Conservation (phyloP, 2,888 invertebrate genomes). For the Lithophane ornitopus region DNA sequence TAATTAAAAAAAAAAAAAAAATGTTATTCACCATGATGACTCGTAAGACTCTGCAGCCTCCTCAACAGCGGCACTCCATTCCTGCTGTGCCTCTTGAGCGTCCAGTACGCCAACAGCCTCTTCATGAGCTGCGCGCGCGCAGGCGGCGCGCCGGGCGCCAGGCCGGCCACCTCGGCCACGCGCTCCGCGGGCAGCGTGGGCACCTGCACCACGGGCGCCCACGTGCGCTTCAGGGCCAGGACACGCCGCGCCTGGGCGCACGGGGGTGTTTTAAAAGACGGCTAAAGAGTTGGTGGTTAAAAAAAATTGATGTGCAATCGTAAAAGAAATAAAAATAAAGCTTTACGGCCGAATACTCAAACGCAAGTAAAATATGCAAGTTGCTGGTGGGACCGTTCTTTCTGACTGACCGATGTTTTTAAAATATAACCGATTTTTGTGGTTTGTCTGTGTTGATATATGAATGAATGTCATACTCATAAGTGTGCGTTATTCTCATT, state of each 20-base stretch:
- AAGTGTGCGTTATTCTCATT: too few relatives aligned
- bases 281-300: background rate
- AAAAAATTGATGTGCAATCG: background rate
- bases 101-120: constrained; percentile 98
- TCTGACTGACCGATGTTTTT: too few relatives aligned
- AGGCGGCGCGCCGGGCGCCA: constrained; percentile 92
- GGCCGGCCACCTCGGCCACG: constrained; percentile 95
- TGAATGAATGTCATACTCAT: too few relatives aligned
- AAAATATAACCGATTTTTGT: too few relatives aligned
- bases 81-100: constrained; percentile 97
- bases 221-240: constrained; percentile 96
- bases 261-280: background rate
- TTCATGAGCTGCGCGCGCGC: constrained; percentile 97
- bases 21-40: constrained; percentile 73
- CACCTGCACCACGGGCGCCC: constrained; percentile 97
- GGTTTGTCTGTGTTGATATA: too few relatives aligned
- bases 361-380: background rate
- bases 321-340: background rate
- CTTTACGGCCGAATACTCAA: background rate
- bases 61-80: constrained; percentile 98
- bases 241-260: constrained; percentile 93
- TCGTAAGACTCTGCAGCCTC: constrained; percentile 87
- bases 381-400: background rate
- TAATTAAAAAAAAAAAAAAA: too few relatives aligned
- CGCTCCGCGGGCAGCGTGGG: constrained; percentile 97